phyloP scores from a whole-genome alignment of 2,888 invertebrate genomes.

The Pyrrhosoma nymphula region DNA sequence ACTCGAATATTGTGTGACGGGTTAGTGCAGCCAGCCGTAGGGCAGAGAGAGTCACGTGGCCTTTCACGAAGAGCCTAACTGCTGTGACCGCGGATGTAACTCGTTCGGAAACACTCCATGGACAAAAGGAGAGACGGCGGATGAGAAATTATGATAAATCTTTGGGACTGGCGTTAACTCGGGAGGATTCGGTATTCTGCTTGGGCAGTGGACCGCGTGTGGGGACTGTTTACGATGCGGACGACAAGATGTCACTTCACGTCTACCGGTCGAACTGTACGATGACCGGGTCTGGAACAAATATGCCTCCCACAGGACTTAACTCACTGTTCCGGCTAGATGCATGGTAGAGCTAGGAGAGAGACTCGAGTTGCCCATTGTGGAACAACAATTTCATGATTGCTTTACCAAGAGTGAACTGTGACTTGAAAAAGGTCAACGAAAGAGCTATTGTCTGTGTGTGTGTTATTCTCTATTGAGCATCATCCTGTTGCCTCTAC shows the following conservation, averaged over 20 bases:
- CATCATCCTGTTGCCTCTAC: background rate
- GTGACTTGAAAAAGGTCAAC: too few species aligned
- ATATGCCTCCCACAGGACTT: background rate
- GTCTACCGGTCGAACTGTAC: background rate
- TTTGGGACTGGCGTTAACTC: background rate
- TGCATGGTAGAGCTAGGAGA: too few species aligned
- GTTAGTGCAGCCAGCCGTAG: background rate
- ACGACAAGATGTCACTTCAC: background rate
- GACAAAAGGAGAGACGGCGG: background rate
- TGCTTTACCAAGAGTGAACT: too few species aligned
- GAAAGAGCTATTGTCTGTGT: too few species aligned
- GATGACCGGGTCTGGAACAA: background rate
- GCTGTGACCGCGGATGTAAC: background rate
- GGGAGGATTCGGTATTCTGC: background rate
- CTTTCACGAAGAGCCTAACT: background rate
- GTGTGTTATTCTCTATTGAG: too few species aligned
- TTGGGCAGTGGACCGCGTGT: background rate
- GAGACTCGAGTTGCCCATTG: background rate
- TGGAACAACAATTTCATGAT: background rate
- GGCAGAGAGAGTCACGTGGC: background rate
- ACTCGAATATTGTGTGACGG: background rate
- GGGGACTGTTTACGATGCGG: background rate
- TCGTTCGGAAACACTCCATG: background rate
- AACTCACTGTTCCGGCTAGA: background rate
- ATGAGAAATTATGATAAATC: background rate